These are phyloP conservation scores for Turritopsis rubra DNA, from an alignment of 30 jellyfish, hydroid and myxozoan species.

Conservation along the genomic window DNA sequence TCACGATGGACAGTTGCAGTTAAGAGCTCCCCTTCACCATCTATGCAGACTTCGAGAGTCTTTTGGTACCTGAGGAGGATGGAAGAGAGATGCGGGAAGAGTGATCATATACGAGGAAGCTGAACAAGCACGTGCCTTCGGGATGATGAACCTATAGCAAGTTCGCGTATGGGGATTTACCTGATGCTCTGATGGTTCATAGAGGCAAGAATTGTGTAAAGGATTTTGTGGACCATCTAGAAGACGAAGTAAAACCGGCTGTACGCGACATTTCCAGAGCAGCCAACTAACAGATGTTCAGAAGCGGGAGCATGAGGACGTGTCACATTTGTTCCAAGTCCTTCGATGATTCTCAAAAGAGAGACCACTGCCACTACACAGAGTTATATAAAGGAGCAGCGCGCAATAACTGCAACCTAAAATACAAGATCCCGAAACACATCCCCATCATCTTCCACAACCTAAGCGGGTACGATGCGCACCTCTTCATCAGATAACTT, in stretches of 20 bases:
- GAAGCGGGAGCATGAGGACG: constrained; percentile 6
- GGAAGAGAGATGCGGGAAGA: constrained; percentile 20
- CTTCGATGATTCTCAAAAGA: too few relatives aligned
- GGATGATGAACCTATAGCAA: constrained; percentile 15
- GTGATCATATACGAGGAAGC: not conserved
- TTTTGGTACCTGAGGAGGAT: constrained; percentile 8
- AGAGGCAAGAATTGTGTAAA: constrained; percentile 1
- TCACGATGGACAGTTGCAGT: not conserved
- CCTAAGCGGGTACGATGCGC: too few relatives aligned
- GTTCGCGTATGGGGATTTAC: constrained; percentile 26
- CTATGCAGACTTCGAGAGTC: constrained; percentile 34
- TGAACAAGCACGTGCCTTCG: constrained; percentile 4
- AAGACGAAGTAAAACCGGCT: constrained; percentile 9
- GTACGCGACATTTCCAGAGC: not conserved
- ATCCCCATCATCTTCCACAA: too few relatives aligned
- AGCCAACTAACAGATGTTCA: constrained; percentile 8
- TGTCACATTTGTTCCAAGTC: too few relatives aligned
- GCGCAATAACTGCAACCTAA: too few relatives aligned
- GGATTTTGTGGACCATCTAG: constrained; percentile 16
- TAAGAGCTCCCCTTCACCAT: constrained; percentile 23
- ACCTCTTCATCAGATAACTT: too few relatives aligned
- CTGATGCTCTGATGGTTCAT: not conserved
- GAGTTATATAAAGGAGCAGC: too few relatives aligned
- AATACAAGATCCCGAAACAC: too few relatives aligned
- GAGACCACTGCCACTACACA: too few relatives aligned